These are phyloP conservation scores for Lophura swinhoii DNA, from an alignment of 2,797 vertebrate species.

Conservation along the genomic window DNA sequence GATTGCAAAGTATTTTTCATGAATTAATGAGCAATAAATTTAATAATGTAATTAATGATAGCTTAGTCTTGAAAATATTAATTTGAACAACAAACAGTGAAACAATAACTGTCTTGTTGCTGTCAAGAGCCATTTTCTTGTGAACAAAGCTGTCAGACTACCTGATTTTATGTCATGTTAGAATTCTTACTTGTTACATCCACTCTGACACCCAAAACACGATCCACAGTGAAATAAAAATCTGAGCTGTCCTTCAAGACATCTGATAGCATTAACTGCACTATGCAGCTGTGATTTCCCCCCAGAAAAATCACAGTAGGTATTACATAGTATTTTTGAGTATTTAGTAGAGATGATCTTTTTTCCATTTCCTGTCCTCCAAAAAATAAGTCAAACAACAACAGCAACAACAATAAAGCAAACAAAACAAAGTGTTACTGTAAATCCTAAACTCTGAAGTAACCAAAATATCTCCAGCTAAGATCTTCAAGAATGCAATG, in stretches of 20 bases:
- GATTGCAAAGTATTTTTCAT: neutral
- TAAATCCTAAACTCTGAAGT: neutral
- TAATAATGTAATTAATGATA: neutral
- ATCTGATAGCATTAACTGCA: neutral
- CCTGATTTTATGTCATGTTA: neutral
- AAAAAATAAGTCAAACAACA: neutral
- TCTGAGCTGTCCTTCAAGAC: neutral
- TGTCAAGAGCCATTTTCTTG: neutral
- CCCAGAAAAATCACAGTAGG: neutral
- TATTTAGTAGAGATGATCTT: neutral
- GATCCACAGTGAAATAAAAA: neutral
- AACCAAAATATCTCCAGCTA: neutral
- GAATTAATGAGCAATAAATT: neutral
- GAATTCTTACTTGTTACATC: neutral
- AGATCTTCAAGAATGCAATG: neutral
- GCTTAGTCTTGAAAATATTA: neutral
- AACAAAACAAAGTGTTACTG: neutral
- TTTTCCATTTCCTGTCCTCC: neutral
- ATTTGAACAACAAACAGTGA: neutral
- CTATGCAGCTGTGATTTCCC: no score
- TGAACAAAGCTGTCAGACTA: neutral
- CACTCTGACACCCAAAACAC: neutral
- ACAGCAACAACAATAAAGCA: no score
- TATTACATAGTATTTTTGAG: neutral
- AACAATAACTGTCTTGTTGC: neutral